Evolutionary conservation across 1,140 invertebrate species (phyloP), one percentile per base, ranked within the genome.

Genomic region (Euura saliciscinereae): DNA sequence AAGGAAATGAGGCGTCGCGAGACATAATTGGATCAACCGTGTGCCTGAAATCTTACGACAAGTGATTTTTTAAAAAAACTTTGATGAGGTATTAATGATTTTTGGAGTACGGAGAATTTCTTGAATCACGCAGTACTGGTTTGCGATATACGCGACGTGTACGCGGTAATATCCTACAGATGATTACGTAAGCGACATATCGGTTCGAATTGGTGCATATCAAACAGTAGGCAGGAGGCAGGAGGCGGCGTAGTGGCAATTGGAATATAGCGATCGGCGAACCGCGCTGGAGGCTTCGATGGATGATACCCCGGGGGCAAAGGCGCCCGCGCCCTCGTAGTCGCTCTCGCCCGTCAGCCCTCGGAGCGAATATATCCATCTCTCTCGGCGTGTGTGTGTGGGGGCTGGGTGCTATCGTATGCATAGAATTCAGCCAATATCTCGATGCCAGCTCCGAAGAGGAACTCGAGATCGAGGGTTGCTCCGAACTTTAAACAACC

Each of bases 181-280:
- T 28, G 28, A 28, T 28, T 28, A 28, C 28, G 28, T 28, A 78
- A 73, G 82, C 82, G 75, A 83, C 80, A 81, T 81, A 82, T 82
- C 82, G 81, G 81, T 78, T 75, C 74, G 82, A 83, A 83, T 82
- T 83, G 81, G 78, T 77, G 81, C 80, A 82, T 82, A 82, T 82
- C 79, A 82, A 80, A 82, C 76, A 78, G 77, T 76, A 59, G 28
- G 51, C 8, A 8, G 13, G 51, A 59, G 51, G 51, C 46, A 7
- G 46, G 11, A 51, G 46, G 28, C 28, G 51, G 51, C 51, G 51
- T 8, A 76, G 72, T 78, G 77, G 77, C 80, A 79, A 83, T 82
- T 81, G 80, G 81, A 81, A 82, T 80, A 81, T 81, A 79, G 75
- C 72, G 75, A 68, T 73, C 74, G 68, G 44, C 71, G 46, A 73